Conservation (phyloP, 2,797 vertebrate species). For the Enteromius thamalakanensis region DNA sequence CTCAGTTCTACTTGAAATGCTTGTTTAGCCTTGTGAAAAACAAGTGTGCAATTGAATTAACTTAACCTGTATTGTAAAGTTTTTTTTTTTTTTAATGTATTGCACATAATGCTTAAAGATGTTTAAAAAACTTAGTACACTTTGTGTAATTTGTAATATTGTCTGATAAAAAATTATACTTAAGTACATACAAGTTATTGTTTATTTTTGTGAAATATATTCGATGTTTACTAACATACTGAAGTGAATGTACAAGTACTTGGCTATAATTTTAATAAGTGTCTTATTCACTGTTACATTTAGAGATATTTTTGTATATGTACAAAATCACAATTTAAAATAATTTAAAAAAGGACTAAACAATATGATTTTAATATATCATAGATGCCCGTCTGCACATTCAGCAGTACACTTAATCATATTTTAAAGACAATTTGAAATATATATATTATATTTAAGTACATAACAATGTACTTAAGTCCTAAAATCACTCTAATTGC, state of each 20-base stretch:
- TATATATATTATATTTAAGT: no score
- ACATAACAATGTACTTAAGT: neutral
- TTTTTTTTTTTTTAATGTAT: no score
- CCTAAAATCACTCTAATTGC: neutral
- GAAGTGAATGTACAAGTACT: neutral
- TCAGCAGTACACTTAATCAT: neutral
- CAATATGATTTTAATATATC: neutral
- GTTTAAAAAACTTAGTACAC: neutral
- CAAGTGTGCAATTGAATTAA: no score
- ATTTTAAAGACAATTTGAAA: no score
- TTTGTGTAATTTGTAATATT: neutral
- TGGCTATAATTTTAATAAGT: no score
- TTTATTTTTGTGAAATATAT: neutral
- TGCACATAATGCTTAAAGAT: neutral
- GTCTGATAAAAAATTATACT: neutral
- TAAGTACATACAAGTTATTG: neutral
- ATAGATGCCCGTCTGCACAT: neutral
- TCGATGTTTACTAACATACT: neutral
- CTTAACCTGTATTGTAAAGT: neutral
- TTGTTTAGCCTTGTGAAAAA: neutral
- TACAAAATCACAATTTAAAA: neutral
- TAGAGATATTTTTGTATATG: neutral
- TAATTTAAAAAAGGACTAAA: neutral
- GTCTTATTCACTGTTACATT: neutral
- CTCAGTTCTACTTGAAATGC: neutral